Percentiles rank a stretch among this genome's conserved stretches.
Conservation (phyloP, 1,140 invertebrate species). For the Dolichoris vasculosae region DNA sequence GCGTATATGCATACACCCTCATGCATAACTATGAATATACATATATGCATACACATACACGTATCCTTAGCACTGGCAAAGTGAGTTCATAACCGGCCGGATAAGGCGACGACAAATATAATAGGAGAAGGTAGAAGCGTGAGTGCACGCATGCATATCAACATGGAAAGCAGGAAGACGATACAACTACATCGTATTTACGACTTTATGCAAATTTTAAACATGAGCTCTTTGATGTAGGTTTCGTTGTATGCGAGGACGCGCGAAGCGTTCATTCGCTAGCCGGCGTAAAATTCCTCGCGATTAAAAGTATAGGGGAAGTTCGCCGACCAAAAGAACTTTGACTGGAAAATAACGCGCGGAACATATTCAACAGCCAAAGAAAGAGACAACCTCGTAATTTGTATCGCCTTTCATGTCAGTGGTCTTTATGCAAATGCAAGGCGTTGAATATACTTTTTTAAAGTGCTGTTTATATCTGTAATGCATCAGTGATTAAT, state of each 20-base stretch:
- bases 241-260: too few relatives aligned
- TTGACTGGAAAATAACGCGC: not conserved
- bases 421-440: not conserved
- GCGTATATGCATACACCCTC: too few relatives aligned
- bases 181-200: slow-evolving; percentile 39
- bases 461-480: not conserved
- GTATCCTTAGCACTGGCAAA: slow-evolving; percentile 28
- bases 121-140: not conserved
- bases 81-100: slow-evolving; percentile 43
- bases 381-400: not conserved
- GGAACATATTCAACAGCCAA: not conserved
- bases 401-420: slow-evolving; percentile 26
- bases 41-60: too few relatives aligned
- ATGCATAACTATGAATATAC: too few relatives aligned
- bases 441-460: not conserved
- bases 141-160: not conserved
- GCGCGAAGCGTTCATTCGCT: not conserved
- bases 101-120: slow-evolving; percentile 38
- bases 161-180: not conserved
- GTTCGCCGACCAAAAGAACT: not conserved
- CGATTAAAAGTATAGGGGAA: slow-evolving; percentile 30
- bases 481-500: slow-evolving; percentile 4
- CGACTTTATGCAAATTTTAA: slow-evolving; percentile 52
- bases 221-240: slow-evolving; percentile 37
- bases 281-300: not conserved